These are phyloP conservation scores for Branchipolynoe longqiensis DNA, from an alignment of 2,888 invertebrate species.

Conservation along the genomic window DNA sequence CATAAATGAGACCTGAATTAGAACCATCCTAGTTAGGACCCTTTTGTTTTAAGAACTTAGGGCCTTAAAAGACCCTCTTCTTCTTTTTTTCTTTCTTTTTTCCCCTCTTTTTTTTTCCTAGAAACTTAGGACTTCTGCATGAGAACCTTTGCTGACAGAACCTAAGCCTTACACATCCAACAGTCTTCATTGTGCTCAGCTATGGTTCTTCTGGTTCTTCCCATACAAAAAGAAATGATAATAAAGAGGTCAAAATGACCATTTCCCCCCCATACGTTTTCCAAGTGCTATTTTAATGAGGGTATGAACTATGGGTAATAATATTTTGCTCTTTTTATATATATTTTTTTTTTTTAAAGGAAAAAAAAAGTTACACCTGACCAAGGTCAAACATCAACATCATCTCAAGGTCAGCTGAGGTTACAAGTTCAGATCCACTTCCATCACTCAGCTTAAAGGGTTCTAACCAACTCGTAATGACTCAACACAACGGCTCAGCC, in stretches of 20 bases:
- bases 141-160: slow-evolving; percentile 16
- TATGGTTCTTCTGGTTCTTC: slow-evolving; percentile 1
- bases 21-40: no score
- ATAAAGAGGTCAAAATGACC: slow-evolving; percentile 21
- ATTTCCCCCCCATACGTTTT: neutral
- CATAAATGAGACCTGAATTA: no score
- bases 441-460: neutral
- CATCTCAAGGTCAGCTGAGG: slow-evolving; percentile 13
- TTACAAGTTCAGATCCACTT: neutral
- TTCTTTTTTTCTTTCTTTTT: no score
- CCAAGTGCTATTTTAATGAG: neutral
- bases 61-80: no score
- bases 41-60: no score
- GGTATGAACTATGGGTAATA: neutral
- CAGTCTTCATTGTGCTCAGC: neutral
- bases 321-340: no score
- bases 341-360: no score
- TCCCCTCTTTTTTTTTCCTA: no score
- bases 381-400: slow-evolving; percentile 35
- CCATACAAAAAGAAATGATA: neutral
- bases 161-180: neutral
- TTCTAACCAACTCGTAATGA: neutral
- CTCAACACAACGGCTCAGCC: no score
- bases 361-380: no score
- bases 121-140: no score